Evolutionary conservation across 2,888 invertebrate species (phyloP), one percentile per base, ranked within the genome.

Genomic region (Macropis europaea): DNA sequence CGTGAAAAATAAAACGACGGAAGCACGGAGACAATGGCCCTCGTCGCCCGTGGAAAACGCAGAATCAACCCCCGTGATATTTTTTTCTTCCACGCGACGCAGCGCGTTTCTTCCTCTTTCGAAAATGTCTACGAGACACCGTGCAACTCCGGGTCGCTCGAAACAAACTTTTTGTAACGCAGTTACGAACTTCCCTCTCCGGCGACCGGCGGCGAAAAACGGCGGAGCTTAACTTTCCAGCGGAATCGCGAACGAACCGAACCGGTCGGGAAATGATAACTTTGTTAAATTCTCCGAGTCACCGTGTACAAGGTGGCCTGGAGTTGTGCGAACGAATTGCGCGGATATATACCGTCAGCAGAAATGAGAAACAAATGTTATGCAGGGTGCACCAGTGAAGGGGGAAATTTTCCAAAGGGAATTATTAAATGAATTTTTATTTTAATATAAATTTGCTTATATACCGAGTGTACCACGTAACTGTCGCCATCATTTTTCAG

Each of bases 231-330:
- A 56, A 54, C 67, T 53, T 67, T 61, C 34, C 36, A 1, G n/a
- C 17, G 61, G 52, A 70, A 61, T 67, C 38, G 53, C 73, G 53
- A 56, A 53, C 67, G 56, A 68, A 68, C 11, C 19, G 13, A 40
- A 24, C 40, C n/a, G 62, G 38, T 9, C 45, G 40, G 43, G 57
- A 63, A 62, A 74, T 47, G 57, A 73, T 72, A 68, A 73, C 61
- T 73, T 56, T 28, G 52, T 73, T 72, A 73, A 68, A 62, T 67
- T 72, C 43, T 24, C 50, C 7, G 45, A 66, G 72, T 64, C 57
- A 28, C 34, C 28, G 52, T 68, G 40, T 48, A 42, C 52, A 48
- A 36, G 4, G 9, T 6, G n/a, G 11, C 13, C 36, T 4, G 17
- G 13, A 30, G 13, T 7, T 15, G 15, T 6, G 30, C 2, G 15